phyloP scores from a whole-genome alignment of 30 jellyfish, hydroid and myxozoan species.

The Morbakka virulenta region DNA sequence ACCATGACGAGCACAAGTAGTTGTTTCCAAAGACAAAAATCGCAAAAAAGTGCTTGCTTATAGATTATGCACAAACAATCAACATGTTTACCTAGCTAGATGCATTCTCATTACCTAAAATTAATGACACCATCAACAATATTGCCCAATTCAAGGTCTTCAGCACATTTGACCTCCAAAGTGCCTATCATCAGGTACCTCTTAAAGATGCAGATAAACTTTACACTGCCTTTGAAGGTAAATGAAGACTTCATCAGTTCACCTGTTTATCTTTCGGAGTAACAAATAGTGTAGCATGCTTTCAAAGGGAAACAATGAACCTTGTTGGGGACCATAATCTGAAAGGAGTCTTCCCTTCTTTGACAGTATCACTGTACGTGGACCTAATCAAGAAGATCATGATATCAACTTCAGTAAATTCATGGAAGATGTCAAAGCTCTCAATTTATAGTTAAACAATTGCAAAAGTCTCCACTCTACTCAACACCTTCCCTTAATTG shows the following conservation, averaged over 20 bases:
- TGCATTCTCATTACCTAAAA: constrained; percentile 50
- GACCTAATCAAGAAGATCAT: constrained; percentile 3
- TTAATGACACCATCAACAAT: constrained; percentile 23
- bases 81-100: constrained; percentile 43
- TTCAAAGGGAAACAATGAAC: constrained; percentile 43
- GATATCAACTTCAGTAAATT: neutral
- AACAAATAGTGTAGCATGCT: constrained; percentile 57
- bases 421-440: neutral
- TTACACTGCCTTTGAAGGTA: constrained; percentile 40
- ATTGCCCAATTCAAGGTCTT: constrained; percentile 53
- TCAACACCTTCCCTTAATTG: neutral
- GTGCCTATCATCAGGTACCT: constrained; percentile 60
- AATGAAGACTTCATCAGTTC: constrained; percentile 34
- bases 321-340: constrained; percentile 24
- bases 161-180: constrained; percentile 34
- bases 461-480: constrained; percentile 5
- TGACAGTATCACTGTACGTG: neutral
- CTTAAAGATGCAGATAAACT: constrained; percentile 8
- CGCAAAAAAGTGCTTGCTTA: constrained; percentile 31
- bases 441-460: neutral
- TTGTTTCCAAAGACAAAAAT: constrained; percentile 22
- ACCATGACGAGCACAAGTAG: constrained; percentile 85
- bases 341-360: constrained; percentile 34
- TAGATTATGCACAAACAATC: constrained; percentile 28
- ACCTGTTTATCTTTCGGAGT: constrained; percentile 66